Evolutionary conservation across 2,797 vertebrate genomes (phyloP).

Genomic region (Calcarius lapponicus): DNA sequence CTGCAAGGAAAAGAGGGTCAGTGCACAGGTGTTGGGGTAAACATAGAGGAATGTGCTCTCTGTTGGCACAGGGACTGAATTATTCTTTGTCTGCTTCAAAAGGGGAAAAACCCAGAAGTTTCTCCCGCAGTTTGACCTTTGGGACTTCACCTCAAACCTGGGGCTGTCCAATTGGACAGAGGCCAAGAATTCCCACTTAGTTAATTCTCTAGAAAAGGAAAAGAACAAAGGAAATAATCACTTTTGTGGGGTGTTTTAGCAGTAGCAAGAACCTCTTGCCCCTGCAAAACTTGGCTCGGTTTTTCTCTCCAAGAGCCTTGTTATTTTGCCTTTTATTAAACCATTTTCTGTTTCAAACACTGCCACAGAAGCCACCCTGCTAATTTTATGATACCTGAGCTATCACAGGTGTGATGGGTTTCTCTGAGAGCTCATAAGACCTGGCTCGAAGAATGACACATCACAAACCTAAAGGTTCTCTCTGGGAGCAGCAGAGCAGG

Average conservation of each 20-base stretch:
- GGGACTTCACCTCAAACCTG: neutral
- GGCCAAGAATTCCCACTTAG: neutral
- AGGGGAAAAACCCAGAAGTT: neutral
- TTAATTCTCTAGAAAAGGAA: neutral
- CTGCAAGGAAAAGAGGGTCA: constrained; percentile 60
- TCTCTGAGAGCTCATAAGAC: neutral
- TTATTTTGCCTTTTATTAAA: neutral
- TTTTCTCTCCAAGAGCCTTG: neutral
- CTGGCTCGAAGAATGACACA: neutral
- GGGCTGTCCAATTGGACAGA: neutral
- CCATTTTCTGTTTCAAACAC: neutral
- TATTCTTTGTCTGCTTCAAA: neutral
- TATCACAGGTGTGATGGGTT: neutral
- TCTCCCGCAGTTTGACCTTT: neutral
- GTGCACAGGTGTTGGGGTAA: fast-evolving
- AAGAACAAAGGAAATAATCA: neutral
- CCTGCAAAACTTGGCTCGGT: neutral
- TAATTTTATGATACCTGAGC: neutral
- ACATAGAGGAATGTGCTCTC: neutral
- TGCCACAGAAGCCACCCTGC: neutral
- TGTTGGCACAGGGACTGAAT: neutral
- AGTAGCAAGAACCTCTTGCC: neutral
- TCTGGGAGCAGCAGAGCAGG: neutral
- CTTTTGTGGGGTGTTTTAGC: neutral
- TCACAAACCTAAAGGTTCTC: fast-evolving